Conservation (phyloP, 2,113 vertebrate species). For the Nyctibius bracteatus region DNA sequence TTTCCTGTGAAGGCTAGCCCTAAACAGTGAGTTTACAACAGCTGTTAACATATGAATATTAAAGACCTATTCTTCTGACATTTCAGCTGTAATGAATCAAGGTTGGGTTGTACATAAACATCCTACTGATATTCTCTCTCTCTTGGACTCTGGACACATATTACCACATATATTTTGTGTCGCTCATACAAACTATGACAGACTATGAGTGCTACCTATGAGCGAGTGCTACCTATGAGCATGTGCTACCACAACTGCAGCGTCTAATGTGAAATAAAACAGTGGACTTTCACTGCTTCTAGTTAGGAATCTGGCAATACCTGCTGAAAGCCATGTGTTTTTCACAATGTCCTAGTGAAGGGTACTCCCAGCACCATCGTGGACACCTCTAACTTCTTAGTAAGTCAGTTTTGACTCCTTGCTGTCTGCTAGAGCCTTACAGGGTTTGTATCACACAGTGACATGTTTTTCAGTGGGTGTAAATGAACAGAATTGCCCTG, state of each 20-base stretch:
- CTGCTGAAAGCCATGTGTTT: background rate
- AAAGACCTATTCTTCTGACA: background rate
- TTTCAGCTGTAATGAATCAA: background rate
- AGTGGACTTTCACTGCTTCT: background rate
- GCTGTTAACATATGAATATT: background rate
- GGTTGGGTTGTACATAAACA: background rate
- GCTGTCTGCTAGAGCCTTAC: background rate
- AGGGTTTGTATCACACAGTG: background rate
- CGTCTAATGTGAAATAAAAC: background rate
- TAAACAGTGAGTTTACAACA: background rate
- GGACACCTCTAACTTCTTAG: background rate
- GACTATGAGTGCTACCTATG: no score
- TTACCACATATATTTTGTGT: background rate
- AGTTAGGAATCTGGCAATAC: background rate
- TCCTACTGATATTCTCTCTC: background rate
- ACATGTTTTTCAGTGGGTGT: background rate
- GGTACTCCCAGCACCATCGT: background rate
- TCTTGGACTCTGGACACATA: background rate
- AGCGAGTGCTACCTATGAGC: background rate
- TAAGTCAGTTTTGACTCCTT: background rate
- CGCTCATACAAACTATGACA: background rate
- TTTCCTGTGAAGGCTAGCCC: background rate
- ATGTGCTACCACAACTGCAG: background rate
- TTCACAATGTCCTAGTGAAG: background rate
- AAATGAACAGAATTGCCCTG: background rate